Evolutionary conservation across 2,888 invertebrate genomes (phyloP), one percentile per base, ranked within the genome.

Genomic region (Esperia sulphurella): DNA sequence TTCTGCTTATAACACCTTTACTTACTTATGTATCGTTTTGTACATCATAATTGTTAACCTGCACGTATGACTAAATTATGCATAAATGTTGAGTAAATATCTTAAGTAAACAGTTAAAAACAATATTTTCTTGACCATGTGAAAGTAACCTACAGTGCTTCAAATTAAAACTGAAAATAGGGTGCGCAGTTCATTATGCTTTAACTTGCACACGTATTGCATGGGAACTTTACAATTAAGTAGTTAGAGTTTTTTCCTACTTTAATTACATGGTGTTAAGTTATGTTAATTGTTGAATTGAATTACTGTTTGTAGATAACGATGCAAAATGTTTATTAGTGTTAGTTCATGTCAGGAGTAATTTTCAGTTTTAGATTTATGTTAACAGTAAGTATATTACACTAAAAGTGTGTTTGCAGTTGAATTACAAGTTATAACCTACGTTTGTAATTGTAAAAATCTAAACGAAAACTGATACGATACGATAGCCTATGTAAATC

Each of bases 1-100:
- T 71, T 68, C 69, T 21, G 54, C 60, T 68, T 73, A 70, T 79
- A 81, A 81, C 81, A 79, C 75, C 75, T 21, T 21, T 3, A 78
- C 80, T 82, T 73, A 74, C 71, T 74, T 76, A 31, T 9, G 31
- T 31, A 79, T 81, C 71, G 75, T 68, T 31, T 61, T 70, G 71
- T 72, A 74, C 75, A 75, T 80, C 75, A 75, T 66, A n/a, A n/a
- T 61, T 68, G 74, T 75, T 75, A 67, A 76, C 68, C 63, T 68
- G 64, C 61, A 70, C 76, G 83, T 82, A 83, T 81, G 76, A 82
- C 76, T 83, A 76, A 82, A 83, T 83, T 84, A 78, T 69, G 71
- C 65, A 62, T 50, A 55, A 54, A 58, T 9, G 38, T 13, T 41
- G 8, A 21, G 6, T 43, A 21, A 21, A 21, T 3, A 21, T 21